Conservation (phyloP, 1,140 invertebrate species). For the Leptinotarsa undecemlineata region DNA sequence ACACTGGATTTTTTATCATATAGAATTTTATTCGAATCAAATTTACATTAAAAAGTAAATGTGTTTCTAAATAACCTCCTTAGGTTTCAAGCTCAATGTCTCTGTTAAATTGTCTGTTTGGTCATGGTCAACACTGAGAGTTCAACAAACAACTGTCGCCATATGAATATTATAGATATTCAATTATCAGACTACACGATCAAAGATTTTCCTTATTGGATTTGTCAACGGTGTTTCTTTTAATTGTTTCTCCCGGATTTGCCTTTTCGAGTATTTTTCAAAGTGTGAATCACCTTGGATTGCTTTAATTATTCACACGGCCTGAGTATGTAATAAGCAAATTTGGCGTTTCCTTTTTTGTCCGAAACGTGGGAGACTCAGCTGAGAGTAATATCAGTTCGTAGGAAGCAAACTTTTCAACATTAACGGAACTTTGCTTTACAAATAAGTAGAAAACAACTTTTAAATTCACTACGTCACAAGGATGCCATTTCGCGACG, state of each 20-base stretch:
- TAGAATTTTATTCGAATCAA: no score
- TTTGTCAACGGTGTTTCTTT: background rate
- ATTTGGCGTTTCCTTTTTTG: conserved; percentile 16
- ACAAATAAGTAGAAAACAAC: conserved; percentile 21
- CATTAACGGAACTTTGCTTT: conserved; percentile 9
- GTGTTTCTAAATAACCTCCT: no score
- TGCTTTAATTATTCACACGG: conserved; percentile 2
- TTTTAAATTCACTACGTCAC: conserved; percentile 18
- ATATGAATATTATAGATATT: no score
- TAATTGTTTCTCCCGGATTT: conserved; percentile 6
- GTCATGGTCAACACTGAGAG: no score
- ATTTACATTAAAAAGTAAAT: no score
- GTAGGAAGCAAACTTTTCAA: conserved; percentile 19
- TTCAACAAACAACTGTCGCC: no score
- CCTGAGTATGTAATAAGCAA: conserved; percentile 14
- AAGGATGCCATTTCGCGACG: conserved; percentile 1
- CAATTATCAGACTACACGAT: background rate
- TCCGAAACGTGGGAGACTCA: conserved; percentile 8
- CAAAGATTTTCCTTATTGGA: background rate
- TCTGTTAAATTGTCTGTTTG: no score
- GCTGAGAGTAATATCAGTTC: conserved; percentile 6
- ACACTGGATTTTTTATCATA: no score
- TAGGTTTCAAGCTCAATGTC: no score
- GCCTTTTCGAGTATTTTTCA: conserved; percentile 5
- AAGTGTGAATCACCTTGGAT: conserved; percentile 2